Percentiles rank a stretch among this genome's conserved stretches.
These are phyloP conservation scores for Bombus terrestris DNA, from an alignment of 1,140 invertebrate species.

Conservation along the genomic window DNA sequence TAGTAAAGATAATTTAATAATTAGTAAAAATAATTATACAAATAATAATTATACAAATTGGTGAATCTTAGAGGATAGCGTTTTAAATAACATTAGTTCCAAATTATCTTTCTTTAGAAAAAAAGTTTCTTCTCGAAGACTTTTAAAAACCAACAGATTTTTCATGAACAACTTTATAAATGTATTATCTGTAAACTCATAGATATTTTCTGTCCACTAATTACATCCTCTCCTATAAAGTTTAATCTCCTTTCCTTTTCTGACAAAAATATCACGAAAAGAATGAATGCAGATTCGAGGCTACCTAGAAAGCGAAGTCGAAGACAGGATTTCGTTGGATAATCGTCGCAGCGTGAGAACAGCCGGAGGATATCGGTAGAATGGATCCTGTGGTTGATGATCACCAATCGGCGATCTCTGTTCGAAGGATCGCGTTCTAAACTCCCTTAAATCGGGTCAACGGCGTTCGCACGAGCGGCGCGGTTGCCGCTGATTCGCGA, in stretches of 20 bases:
- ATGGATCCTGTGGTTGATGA: conserved; percentile 8
- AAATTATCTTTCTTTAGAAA: no score
- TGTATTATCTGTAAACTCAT: no score
- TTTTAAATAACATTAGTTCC: no score
- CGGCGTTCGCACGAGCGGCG: conserved; percentile 46
- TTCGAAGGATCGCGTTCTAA: conserved; percentile 12
- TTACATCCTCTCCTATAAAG: background rate
- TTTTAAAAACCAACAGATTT: no score
- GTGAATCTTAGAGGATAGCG: no score
- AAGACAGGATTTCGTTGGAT: background rate
- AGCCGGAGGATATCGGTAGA: background rate
- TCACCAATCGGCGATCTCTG: conserved; percentile 10
- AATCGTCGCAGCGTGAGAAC: conserved; percentile 59
- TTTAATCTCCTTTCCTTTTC: background rate
- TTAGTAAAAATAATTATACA: no score
- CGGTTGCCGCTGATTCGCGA: conserved; percentile 40
- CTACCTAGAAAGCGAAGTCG: background rate
- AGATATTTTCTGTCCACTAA: no score
- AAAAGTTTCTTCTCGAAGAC: no score
- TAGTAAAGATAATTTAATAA: no score
- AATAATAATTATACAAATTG: no score
- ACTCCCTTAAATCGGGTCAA: conserved; percentile 59
- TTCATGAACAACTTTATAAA: no score
- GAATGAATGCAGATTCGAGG: conserved; percentile 5
- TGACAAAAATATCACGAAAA: background rate